phyloP scores from a whole-genome alignment of 1,140 invertebrate species.

The Pseudoatta argentina region DNA sequence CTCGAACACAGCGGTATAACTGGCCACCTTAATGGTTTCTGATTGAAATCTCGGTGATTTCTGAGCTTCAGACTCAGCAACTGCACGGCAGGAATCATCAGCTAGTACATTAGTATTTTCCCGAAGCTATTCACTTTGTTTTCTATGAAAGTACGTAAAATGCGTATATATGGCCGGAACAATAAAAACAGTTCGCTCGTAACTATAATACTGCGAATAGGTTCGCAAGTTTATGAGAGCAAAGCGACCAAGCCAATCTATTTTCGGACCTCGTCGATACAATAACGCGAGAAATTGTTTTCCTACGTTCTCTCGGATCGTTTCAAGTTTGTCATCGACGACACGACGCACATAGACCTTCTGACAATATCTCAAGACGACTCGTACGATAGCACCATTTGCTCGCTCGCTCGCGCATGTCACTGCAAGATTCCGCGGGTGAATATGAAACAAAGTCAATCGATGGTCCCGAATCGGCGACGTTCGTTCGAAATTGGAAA shows the following conservation, averaged over 20 bases:
- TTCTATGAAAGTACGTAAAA: slow-evolving; percentile 50
- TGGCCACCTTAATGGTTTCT: slow-evolving; percentile 73
- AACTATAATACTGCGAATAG: background rate
- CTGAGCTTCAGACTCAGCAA: slow-evolving; percentile 58
- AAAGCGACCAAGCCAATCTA: slow-evolving; percentile 31
- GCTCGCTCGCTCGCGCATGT: background rate
- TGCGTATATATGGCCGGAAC: background rate
- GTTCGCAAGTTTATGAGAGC: slow-evolving; percentile 27
- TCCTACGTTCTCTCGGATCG: background rate
- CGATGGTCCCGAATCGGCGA: background rate
- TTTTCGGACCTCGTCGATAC: slow-evolving; percentile 31
- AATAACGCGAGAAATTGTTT: slow-evolving; percentile 26
- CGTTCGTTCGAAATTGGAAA: slow-evolving; percentile 53
- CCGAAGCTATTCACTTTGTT: slow-evolving; percentile 7
- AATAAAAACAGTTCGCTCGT: slow-evolving; percentile 34
- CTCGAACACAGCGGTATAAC: slow-evolving; percentile 66
- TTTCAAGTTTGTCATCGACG: slow-evolving; percentile 9
- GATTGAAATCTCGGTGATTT: slow-evolving; percentile 81
- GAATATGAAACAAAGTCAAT: slow-evolving; percentile 63
- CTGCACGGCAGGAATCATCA: slow-evolving; percentile 17
- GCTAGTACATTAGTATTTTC: slow-evolving; percentile 44
- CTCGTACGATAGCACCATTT: background rate
- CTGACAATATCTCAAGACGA: slow-evolving; percentile 12
- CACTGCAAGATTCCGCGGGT: background rate
- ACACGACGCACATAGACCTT: background rate